Conservation (phyloP, 2,888 invertebrate species). For the Actias luna region DNA sequence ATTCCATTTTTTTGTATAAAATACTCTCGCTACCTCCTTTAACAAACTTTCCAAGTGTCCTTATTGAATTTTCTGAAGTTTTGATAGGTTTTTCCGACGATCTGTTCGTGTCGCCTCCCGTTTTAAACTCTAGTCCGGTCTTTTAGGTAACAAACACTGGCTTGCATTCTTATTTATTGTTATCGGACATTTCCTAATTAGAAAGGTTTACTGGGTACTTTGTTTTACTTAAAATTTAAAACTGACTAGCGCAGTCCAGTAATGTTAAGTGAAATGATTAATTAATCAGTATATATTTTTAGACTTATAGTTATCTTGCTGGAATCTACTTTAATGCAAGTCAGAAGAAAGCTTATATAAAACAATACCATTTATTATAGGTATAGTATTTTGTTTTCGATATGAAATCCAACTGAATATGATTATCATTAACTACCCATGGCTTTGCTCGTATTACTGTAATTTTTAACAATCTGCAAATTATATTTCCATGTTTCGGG, state of each 20-base stretch:
- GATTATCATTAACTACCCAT: no score
- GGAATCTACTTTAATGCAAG: background rate
- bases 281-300: background rate
- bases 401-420: no score
- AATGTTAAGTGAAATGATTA: background rate
- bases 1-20: constrained; percentile 62
- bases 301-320: background rate
- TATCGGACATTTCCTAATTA: constrained; percentile 8
- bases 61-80: constrained; percentile 81
- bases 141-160: constrained; percentile 61
- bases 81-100: constrained; percentile 80
- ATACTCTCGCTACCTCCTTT: constrained; percentile 74
- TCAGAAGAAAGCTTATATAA: background rate
- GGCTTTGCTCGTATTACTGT: no score
- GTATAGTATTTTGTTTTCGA: no score
- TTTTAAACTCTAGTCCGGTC: constrained; percentile 59
- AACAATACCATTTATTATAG: no score
- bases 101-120: constrained; percentile 66
- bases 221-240: background rate
- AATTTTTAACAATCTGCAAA: no score
- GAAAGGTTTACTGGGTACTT: constrained; percentile 3
- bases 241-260: background rate
- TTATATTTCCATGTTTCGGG: no score
- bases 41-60: constrained; percentile 78
- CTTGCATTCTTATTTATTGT: constrained; percentile 16